Conservation (phyloP, 2,113 vertebrate genomes). For the Perca schrenkii region DNA sequence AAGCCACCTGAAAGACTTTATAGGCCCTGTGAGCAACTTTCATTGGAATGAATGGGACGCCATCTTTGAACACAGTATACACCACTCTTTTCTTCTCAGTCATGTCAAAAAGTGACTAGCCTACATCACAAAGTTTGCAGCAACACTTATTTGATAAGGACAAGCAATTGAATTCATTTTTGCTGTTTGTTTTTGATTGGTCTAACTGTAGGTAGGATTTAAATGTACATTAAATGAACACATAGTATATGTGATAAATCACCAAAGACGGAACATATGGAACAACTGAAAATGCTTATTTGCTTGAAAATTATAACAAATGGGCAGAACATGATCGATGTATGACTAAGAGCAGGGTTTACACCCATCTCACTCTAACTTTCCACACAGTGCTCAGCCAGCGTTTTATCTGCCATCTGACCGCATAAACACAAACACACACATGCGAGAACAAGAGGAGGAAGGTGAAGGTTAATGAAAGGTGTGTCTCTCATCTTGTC, state of each 20-base stretch:
- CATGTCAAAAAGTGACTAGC: neutral
- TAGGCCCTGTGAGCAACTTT: neutral
- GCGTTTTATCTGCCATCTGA: constrained; percentile 22
- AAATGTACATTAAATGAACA: neutral
- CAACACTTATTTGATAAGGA: neutral
- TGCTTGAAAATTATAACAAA: neutral
- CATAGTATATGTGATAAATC: neutral
- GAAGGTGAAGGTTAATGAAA: constrained; percentile 78
- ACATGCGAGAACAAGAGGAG: constrained; percentile 48
- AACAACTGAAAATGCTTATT: neutral
- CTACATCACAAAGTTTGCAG: no score
- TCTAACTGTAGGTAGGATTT: neutral
- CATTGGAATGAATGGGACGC: neutral
- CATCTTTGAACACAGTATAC: neutral
- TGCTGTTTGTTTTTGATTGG: neutral
- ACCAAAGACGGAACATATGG: neutral
- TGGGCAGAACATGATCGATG: neutral
- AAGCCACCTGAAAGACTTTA: no score
- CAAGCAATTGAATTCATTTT: neutral
- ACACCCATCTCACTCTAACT: neutral
- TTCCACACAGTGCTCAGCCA: neutral
- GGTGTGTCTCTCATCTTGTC: constrained; percentile 58
- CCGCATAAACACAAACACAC: constrained; percentile 19
- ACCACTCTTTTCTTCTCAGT: neutral
- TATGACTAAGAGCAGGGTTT: neutral